Evolutionary conservation across 2,797 vertebrate species (phyloP).

Genomic region (Gobionotothen gibberifrons): DNA sequence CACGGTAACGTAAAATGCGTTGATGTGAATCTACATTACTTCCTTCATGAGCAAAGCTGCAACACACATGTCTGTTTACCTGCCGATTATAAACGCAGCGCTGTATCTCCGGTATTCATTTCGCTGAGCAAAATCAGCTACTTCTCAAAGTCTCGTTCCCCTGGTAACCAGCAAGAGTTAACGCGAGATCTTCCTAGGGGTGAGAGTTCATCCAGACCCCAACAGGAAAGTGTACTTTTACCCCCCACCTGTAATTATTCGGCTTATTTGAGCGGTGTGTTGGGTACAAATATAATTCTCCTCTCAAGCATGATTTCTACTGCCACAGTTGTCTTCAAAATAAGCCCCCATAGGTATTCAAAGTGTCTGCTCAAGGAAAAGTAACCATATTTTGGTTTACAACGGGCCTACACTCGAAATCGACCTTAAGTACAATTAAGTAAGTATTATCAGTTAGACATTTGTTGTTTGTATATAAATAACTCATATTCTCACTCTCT

Average conservation of each 20-base stretch:
- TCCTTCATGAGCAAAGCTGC: background rate
- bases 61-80: background rate
- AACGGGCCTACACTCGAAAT: background rate
- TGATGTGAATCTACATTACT: slow-evolving; percentile 5
- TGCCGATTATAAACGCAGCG: background rate
- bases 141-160: slow-evolving; percentile 78
- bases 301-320: background rate
- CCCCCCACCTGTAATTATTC: background rate
- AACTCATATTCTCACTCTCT: too few species aligned
- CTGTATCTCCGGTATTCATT: slow-evolving; percentile 27
- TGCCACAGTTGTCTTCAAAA: background rate
- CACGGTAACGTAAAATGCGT: background rate
- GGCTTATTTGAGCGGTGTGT: background rate
- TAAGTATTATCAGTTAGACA: background rate
- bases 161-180: slow-evolving; percentile 75
- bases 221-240: too few species aligned
- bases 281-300: background rate
- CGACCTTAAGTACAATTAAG: background rate
- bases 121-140: slow-evolving; percentile 39
- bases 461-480: background rate
- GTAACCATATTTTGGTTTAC: background rate
- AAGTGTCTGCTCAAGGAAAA: background rate
- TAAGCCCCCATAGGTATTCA: background rate
- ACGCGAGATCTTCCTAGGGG: slow-evolving; percentile 75
- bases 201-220: slow-evolving; percentile 4